phyloP scores from a whole-genome alignment of 2,113 vertebrate genomes.

The Crotalus horridus region DNA sequence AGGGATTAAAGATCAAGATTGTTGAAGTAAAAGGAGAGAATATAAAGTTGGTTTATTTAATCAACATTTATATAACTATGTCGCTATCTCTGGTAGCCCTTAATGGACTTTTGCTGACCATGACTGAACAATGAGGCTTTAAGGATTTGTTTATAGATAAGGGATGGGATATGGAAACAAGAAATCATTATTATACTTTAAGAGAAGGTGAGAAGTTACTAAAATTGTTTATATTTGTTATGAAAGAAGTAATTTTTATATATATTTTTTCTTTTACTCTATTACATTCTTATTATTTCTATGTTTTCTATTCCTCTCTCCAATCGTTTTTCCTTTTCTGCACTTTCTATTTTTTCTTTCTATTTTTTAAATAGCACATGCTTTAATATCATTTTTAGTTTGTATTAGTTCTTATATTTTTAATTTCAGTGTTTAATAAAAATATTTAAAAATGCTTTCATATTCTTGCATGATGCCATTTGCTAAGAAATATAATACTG shows the following conservation, averaged over 20 bases:
- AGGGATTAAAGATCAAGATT: no score
- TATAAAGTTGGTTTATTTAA: no score
- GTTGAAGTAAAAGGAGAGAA: no score
- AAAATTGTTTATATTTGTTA: not conserved
- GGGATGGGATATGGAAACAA: no score
- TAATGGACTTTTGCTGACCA: no score
- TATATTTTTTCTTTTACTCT: not conserved
- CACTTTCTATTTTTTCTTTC: not conserved
- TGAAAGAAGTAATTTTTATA: not conserved
- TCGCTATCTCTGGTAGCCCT: no score
- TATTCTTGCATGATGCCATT: not conserved
- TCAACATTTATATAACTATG: no score
- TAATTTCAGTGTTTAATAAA: not conserved
- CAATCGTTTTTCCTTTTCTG: not conserved
- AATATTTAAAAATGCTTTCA: not conserved
- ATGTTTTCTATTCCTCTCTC: not conserved
- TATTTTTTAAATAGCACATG: not conserved
- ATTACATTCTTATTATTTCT: not conserved
- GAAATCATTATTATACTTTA: not conserved
- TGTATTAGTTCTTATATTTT: not conserved
- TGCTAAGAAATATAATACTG: not conserved
- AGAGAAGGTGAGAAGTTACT: not conserved
- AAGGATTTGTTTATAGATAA: no score
- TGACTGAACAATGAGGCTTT: no score
- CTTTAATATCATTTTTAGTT: not conserved